Percentiles rank a stretch among this genome's conserved stretches.
Conservation (phyloP, 2,113 vertebrate species). For the Siniperca knerii region DNA sequence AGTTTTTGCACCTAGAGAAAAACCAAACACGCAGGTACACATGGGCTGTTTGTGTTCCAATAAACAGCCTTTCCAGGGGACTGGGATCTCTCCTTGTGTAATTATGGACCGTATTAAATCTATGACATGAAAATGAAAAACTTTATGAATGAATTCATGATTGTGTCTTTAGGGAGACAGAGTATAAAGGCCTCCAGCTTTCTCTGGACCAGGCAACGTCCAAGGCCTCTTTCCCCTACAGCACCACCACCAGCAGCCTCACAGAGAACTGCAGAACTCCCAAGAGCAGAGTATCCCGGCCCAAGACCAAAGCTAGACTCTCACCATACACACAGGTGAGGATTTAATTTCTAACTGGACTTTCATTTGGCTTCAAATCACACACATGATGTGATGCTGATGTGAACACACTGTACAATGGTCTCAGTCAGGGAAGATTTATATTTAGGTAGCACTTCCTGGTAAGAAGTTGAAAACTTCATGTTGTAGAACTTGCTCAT, state of each 20-base stretch:
- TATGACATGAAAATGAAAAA: conserved; percentile 16
- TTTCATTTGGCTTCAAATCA: neutral
- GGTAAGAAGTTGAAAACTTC: neutral
- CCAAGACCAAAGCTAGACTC: conserved; percentile 92
- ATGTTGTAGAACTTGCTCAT: neutral
- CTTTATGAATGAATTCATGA: conserved; percentile 10
- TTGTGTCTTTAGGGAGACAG: conserved; percentile 89
- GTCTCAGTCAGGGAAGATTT: neutral
- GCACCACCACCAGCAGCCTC: conserved; percentile 82
- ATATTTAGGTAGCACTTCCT: neutral
- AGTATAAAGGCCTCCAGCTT: conserved; percentile 97
- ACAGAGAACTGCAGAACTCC: conserved; percentile 88
- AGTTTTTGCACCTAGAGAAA: conserved; percentile 53
- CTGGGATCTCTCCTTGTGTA: conserved; percentile 34
- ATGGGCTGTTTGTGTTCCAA: conserved; percentile 37
- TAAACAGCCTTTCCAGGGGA: conserved; percentile 29
- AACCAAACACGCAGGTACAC: conserved; percentile 48
- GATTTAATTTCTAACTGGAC: neutral
- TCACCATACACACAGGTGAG: conserved; percentile 96
- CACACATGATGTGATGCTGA: neutral
- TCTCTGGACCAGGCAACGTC: conserved; percentile 95
- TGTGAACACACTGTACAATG: neutral
- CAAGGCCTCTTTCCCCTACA: conserved; percentile 90
- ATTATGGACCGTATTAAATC: conserved; percentile 31
- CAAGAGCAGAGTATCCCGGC: conserved; percentile 87